Evolutionary conservation across 2,113 vertebrate species (phyloP).

Genomic region (Neopipo cinnamomea): DNA sequence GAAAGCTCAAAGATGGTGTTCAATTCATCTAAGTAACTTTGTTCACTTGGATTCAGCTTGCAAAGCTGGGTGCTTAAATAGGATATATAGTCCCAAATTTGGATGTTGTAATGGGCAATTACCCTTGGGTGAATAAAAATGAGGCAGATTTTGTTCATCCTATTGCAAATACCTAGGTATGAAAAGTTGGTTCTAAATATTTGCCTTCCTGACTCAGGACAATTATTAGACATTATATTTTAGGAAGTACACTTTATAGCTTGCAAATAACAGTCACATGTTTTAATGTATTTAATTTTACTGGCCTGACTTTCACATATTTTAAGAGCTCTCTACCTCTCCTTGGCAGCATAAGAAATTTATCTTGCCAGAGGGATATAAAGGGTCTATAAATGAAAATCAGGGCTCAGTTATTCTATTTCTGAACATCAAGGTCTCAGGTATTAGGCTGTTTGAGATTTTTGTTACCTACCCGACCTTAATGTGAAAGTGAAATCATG

Average conservation of each 20-base stretch:
- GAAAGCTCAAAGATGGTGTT: neutral
- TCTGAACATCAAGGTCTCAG: neutral
- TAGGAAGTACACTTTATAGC: constrained; percentile 24
- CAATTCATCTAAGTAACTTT: constrained; percentile 56
- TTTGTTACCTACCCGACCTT: constrained; percentile 52
- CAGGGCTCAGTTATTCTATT: constrained; percentile 20
- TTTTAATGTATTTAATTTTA: constrained; percentile 61
- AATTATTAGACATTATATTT: constrained; percentile 46
- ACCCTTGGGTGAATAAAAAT: neutral
- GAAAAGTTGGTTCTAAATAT: constrained; percentile 40
- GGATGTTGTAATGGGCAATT: neutral
- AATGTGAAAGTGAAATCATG: constrained; percentile 65
- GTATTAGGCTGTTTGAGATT: constrained; percentile 27
- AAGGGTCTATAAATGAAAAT: constrained; percentile 43
- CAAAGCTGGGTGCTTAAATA: neutral
- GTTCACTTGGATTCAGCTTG: neutral
- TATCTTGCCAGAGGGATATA: constrained; percentile 28
- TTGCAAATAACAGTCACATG: constrained; percentile 46
- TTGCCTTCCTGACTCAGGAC: constrained; percentile 31
- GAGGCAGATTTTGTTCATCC: neutral
- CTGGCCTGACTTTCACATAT: constrained; percentile 31
- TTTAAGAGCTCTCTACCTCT: constrained; percentile 25
- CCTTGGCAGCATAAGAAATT: constrained; percentile 9
- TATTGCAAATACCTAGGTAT: neutral
- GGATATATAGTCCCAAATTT: constrained; percentile 2